Evolutionary conservation across 1,140 invertebrate genomes (phyloP).

Genomic region (Heliothis subflexa): DNA sequence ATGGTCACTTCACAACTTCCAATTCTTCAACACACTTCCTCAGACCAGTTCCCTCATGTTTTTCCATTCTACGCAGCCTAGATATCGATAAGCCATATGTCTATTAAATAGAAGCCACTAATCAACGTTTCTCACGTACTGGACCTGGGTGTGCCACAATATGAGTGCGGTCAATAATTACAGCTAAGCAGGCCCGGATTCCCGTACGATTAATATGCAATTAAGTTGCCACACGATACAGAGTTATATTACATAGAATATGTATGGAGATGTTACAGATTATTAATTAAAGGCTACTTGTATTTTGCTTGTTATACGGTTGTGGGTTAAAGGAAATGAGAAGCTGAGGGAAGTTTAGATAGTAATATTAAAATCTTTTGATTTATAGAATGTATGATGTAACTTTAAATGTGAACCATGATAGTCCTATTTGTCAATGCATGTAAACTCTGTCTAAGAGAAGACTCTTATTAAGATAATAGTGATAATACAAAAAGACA

Average conservation of each 20-base stretch:
- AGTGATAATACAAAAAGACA: no score
- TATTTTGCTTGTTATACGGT: background rate
- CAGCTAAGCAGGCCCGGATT: slow-evolving; percentile 56
- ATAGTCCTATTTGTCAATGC: no score
- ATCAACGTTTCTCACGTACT: slow-evolving; percentile 47
- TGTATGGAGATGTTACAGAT: slow-evolving; percentile 45
- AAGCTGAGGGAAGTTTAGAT: background rate
- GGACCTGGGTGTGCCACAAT: slow-evolving; percentile 49
- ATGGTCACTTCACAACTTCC: background rate
- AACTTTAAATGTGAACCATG: no score
- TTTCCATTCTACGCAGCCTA: background rate
- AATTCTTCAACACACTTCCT: background rate
- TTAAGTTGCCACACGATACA: slow-evolving; percentile 58
- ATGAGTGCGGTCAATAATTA: slow-evolving; percentile 59
- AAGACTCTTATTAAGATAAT: no score
- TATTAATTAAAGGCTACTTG: slow-evolving; percentile 47
- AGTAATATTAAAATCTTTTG: no score
- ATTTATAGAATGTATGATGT: no score
- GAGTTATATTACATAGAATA: slow-evolving; percentile 19
- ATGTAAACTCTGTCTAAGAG: no score
- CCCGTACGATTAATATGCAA: slow-evolving; percentile 59
- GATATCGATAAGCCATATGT: slow-evolving; percentile 32
- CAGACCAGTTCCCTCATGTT: slow-evolving; percentile 4
- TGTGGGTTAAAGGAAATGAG: background rate
- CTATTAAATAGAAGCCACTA: slow-evolving; percentile 37